phyloP scores from a whole-genome alignment of 2,113 vertebrate genomes.

The Sclerurus mexicanus region DNA sequence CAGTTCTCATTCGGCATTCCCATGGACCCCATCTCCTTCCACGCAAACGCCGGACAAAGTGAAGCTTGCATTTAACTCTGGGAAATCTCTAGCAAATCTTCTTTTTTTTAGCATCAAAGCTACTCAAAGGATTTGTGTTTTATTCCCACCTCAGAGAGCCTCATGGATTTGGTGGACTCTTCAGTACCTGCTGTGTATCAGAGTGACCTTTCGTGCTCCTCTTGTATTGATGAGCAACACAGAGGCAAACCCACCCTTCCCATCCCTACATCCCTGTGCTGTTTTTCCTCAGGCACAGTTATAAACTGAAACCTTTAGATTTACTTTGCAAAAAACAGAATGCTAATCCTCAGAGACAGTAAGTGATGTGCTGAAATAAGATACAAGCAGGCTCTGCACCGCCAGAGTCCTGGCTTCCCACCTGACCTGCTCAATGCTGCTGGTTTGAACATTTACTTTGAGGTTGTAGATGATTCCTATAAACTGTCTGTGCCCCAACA shows the following conservation, averaged over 20 bases:
- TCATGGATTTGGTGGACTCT: background rate
- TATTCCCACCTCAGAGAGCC: background rate
- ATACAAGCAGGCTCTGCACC: background rate
- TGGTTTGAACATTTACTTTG: background rate
- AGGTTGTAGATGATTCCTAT: background rate
- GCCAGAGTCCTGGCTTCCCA: background rate
- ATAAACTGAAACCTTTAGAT: background rate
- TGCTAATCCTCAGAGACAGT: background rate
- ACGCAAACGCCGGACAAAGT: accelerated
- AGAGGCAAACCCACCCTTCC: background rate
- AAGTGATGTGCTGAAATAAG: background rate
- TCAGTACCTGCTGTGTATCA: background rate
- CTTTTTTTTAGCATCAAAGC: background rate
- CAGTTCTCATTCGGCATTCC: background rate
- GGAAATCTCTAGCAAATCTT: background rate
- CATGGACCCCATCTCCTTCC: background rate
- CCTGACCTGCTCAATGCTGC: background rate
- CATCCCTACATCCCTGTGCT: background rate
- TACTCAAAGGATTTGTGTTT: background rate
- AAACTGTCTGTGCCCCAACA: background rate
- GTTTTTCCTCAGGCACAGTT: background rate
- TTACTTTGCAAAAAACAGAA: background rate
- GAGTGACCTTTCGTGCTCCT: background rate
- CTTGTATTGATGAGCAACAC: background rate
- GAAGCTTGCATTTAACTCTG: background rate